Conservation (phyloP, 2,113 vertebrate species). For the Triplophysa tibetana region DNA sequence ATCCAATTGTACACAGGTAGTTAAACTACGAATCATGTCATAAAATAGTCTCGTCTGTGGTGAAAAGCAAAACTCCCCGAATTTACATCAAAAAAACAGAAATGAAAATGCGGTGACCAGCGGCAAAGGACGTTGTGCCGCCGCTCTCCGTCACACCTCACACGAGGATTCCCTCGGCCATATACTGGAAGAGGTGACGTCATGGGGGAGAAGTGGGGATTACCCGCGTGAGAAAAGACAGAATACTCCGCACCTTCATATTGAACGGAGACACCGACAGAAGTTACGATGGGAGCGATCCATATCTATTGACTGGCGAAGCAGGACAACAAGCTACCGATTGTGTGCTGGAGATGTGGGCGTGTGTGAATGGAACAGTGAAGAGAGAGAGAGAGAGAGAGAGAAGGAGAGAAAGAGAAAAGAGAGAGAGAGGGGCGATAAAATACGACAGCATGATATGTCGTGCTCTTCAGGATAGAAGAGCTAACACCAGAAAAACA, state of each 20-base stretch:
- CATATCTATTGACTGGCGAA: not conserved
- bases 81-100: not conserved
- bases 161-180: constrained; percentile 49
- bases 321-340: not conserved
- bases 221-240: constrained; percentile 15
- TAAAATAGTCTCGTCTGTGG: not conserved
- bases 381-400: not conserved
- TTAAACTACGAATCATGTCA: not conserved
- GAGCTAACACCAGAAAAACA: not conserved
- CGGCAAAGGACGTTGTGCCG: not conserved
- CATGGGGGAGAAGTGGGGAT: constrained; percentile 46
- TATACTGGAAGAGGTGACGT: constrained; percentile 51
- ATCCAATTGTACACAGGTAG: not conserved
- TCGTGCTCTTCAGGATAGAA: not conserved
- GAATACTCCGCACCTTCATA: not conserved
- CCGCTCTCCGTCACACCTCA: not conserved
- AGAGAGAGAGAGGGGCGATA: no score
- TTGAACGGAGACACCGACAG: no score
- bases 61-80: not conserved
- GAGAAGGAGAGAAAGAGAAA: no score
- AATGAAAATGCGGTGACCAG: not conserved
- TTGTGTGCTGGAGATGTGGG: not conserved
- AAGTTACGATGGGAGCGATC: not conserved
- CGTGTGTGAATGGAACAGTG: not conserved
- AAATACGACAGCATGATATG: not conserved